Evolutionary conservation across 2,797 vertebrate genomes (phyloP).

Genomic region (Protosalanx chinensis): DNA sequence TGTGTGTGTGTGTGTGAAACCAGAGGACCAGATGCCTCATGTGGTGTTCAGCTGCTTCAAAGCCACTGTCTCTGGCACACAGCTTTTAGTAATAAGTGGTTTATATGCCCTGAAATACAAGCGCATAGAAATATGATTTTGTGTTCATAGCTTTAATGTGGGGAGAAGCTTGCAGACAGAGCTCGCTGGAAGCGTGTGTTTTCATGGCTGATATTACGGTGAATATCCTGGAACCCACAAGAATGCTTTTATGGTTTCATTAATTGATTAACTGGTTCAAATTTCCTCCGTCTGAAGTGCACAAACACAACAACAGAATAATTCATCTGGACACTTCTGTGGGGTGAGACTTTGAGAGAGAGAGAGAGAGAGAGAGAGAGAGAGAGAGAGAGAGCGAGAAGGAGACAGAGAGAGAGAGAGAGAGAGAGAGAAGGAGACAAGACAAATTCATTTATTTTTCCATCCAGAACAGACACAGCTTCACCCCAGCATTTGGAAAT

Average conservation of each 20-base stretch:
- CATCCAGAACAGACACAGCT: not conserved
- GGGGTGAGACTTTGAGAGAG: no score
- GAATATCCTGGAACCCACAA: not conserved
- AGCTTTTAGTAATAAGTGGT: slow-evolving; percentile 49
- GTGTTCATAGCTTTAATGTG: slow-evolving; percentile 14
- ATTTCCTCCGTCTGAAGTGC: not conserved
- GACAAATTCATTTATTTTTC: not conserved
- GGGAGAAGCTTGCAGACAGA: not conserved
- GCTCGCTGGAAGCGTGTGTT: not conserved
- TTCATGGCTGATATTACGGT: slow-evolving; percentile 8
- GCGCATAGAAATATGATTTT: slow-evolving; percentile 39
- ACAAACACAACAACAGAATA: not conserved
- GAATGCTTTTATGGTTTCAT: slow-evolving; percentile 2
- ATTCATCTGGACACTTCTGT: no score
- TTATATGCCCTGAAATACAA: slow-evolving; percentile 47
- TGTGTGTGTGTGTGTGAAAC: not conserved
- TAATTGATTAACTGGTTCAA: slow-evolving; percentile 1
- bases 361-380: no score
- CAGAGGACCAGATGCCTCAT: slow-evolving; percentile 17
- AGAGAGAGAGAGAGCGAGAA: no score
- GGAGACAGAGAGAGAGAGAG: no score
- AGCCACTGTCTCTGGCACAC: slow-evolving; percentile 24
- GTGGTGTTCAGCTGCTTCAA: slow-evolving; percentile 27
- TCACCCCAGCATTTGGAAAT: not conserved
- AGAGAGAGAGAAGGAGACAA: no score